Base-by-base conservation (phyloP, 2,888 invertebrate genomes). In the Leucozona laternaria region DNA sequence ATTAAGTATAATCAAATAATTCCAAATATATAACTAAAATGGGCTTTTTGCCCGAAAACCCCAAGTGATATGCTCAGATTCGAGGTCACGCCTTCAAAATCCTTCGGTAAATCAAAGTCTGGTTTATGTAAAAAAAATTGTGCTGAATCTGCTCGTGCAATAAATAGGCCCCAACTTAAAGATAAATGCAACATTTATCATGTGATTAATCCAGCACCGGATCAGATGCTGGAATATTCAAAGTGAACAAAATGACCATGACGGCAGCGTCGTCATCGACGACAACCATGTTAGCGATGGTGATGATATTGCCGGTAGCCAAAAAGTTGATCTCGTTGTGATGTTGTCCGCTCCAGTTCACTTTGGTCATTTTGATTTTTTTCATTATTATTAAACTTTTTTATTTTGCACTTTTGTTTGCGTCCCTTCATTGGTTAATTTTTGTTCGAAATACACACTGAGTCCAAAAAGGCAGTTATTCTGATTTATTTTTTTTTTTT, bases 321-420 rank as follows among this genome's bases (percentile, higher is more conserved):
- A 85, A 57, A 85, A 85, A 81, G 81, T 85, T 77, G 81, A 85
- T 81, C 70, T 78, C 85, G 62, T 85, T 80, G 57, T 48, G 72
- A 85, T 80, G 77, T 78, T 81, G 77, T 81, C 72, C 85, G 77
- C 81, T 85, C 77, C 77, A 84, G 71, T 84, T 79, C 80, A 81
- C 81, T 73, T 78, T 48, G 72, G 77, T 85, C 77, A 68, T 76
- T 80, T 79, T 76, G 75, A 79, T 84, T 79, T 84, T 79, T 68
- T 50, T 40, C 66, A 66, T 72, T 79, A 76, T 76, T 79, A 76
- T 79, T 84, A 77, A 80, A 72, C 77, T 7, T 53, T 78, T 25
- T 66, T 40, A 15, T 34, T 34, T 71, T 76, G 53, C 31, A 43
- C 17, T 31, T 43, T 70, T 60, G 58, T 40, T 53, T 55, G 43